Percentiles rank a stretch among this genome's conserved stretches.
Evolutionary conservation across 2,113 vertebrate genomes (phyloP).

Genomic region (Oncorhynchus kisutch): DNA sequence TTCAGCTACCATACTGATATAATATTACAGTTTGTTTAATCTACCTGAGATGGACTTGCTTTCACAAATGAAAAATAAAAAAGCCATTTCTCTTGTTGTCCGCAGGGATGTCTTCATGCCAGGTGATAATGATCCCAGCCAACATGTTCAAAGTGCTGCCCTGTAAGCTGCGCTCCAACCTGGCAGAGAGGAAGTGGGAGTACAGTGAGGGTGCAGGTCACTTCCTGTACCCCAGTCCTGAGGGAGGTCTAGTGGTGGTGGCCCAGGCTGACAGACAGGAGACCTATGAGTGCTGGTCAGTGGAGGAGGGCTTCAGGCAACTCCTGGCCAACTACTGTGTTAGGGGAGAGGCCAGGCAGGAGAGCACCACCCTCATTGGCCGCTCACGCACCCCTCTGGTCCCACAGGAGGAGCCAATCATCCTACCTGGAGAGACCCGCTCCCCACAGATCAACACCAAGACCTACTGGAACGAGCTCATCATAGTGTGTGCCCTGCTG

Average conservation of each 20-base stretch:
- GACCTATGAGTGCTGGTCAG: slow-evolving; percentile 89
- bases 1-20: not conserved
- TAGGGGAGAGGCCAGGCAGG: slow-evolving; percentile 53
- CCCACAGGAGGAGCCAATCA: slow-evolving; percentile 60
- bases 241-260: slow-evolving; percentile 85
- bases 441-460: slow-evolving; percentile 73
- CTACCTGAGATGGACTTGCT: not conserved
- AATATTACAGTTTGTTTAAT: slow-evolving; percentile 20
- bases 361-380: slow-evolving; percentile 69
- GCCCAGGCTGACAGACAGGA: slow-evolving; percentile 78
- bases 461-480: slow-evolving; percentile 93
- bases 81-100: slow-evolving; percentile 20
- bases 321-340: slow-evolving; percentile 90
- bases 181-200: slow-evolving; percentile 84
- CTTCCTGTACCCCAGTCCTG: slow-evolving; percentile 81
- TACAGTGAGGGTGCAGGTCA: slow-evolving; percentile 70
- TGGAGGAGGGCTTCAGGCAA: slow-evolving; percentile 86
- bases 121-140: slow-evolving; percentile 76
- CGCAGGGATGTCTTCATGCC: slow-evolving; percentile 70
- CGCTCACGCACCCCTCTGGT: slow-evolving; percentile 63
- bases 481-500: slow-evolving; percentile 86
- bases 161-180: slow-evolving; percentile 86
- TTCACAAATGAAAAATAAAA: not conserved
- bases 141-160: slow-evolving; percentile 83
- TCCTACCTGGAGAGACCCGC: slow-evolving; percentile 66